phyloP scores from a whole-genome alignment of 2,888 invertebrate genomes.

The Lobophora halterata region DNA sequence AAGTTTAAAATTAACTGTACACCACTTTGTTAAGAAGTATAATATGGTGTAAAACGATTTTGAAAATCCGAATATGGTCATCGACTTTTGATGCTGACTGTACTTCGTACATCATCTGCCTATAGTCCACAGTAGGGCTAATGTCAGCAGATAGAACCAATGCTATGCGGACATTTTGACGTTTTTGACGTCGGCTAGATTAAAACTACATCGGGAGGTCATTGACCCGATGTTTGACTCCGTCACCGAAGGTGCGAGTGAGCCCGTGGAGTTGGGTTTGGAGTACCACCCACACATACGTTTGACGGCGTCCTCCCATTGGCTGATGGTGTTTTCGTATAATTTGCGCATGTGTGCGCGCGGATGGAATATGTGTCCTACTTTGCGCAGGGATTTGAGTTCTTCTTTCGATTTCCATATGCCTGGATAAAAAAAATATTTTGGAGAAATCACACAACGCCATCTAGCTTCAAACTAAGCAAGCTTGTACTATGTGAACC shows the following conservation, averaged over 20 bases:
- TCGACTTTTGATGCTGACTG: constrained; percentile 26
- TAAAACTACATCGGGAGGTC: constrained; percentile 49
- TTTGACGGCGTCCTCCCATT: constrained; percentile 82
- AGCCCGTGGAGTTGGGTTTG: constrained; percentile 33
- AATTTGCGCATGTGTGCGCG: constrained; percentile 53
- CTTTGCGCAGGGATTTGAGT: constrained; percentile 78
- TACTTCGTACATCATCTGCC: constrained; percentile 56
- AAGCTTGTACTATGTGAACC: no score
- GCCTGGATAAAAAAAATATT: constrained; percentile 71
- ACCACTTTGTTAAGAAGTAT: no score
- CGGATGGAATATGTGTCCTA: constrained; percentile 83
- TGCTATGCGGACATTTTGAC: constrained; percentile 58
- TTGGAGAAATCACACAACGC: no score
- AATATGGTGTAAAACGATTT: no score
- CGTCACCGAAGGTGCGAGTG: constrained; percentile 31
- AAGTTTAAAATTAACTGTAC: no score
- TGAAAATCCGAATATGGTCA: no score
- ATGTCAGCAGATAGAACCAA: constrained; percentile 54
- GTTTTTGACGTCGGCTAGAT: constrained; percentile 39
- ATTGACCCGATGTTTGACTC: constrained; percentile 42
- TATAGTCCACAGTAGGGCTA: constrained; percentile 48
- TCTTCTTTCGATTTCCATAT: constrained; percentile 87
- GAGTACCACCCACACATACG: constrained; percentile 81
- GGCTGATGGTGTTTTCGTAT: constrained; percentile 57
- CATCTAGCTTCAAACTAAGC: no score